Evolutionary conservation across 2,888 invertebrate genomes (phyloP), one percentile per base, ranked within the genome.

Genomic region (Yponomeuta malinellus): DNA sequence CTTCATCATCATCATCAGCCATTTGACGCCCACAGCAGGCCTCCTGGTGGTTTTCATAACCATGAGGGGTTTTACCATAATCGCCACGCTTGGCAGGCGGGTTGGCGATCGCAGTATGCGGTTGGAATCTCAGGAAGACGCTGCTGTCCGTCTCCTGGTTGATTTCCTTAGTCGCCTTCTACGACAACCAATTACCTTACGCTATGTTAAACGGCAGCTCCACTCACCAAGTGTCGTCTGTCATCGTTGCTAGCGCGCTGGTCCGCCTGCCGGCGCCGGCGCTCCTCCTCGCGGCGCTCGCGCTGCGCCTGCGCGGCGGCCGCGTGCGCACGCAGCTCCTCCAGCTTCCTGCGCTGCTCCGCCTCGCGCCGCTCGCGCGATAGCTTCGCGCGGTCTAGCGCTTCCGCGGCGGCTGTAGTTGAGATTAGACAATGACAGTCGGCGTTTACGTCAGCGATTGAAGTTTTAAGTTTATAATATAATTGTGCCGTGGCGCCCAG

Each of bases 301-400:
- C 97, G 95, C 89, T 97, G 97, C 82, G 95, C 95, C 92, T 97
- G 97, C 82, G 97, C 97, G 70, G 97, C 96, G 77, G 97, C 94
- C 72, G 97, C 97, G 90, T 97, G 97, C 84, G 96, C 95, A 82
- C 96, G 96, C 80, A 98, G 93, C 92, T 98, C 98, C 85, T 97
- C 97, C 83, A 98, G 93, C 89, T 97, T 96, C 84, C 95, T 95
- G 83, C 97, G 95, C 81, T 97, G 95, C 87, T 98, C 98, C 83
- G 96, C 96, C 93, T 97, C 96, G 87, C 98, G 97, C 79, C 96
- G 94, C 83, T 98, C 97, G 79, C 97, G 95, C 79, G 97, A 94
- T 85, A 95, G 89, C 85, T 94, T 94, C 80, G 95, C 93, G 88
- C 95, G 94, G 86, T 95, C 94, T 88, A 90, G 81, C 79, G 89